Evolutionary conservation across 2,797 vertebrate genomes (phyloP), one percentile per base, ranked within the genome.

Genomic region (Melanotaenia parkinsoni): DNA sequence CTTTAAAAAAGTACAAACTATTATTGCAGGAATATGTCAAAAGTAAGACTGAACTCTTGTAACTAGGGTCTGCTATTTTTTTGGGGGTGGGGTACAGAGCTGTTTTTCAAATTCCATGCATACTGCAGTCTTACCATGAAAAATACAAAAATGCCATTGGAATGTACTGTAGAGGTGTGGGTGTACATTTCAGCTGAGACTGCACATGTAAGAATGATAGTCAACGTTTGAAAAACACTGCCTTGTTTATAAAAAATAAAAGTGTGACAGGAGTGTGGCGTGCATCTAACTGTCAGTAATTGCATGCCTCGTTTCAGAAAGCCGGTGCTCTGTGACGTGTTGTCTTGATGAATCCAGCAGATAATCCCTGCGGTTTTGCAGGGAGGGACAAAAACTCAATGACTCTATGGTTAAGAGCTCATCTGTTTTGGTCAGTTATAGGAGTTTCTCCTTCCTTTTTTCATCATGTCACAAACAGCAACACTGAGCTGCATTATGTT

Each of bases 381-480:
- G 6, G 12, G 30, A 3, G 4, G 11, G 43, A 61, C 13, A 33
- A 57, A 20, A 35, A 77, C 61, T 68, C 45, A 30, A 35, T 1
- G 45, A 73, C 66, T 50, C 35, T 5, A 50, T 35, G 35, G 18
- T 70, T 62, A 70, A 24, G 51, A 47, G 38, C 32, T 67, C 5
- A 74, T 53, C 59, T 76, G 64, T 73, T 82, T 64, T 67, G 43
- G 66, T 68, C 0, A 79, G 70, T 76, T 57, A 47, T 62, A 73
- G 61, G 54, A 79, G 64, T 81, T 43, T 76, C 51, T 67, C 64
- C 22, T 40, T n/a, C 43, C 30, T 72, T 67, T 70, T 77, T 71
- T 65, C 65, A 59, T 72, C 32, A 30, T 67, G 63, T 81, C 72
- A 78, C 73, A 81, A 82, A 11, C 20, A 38, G n/a, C 50, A 67